Base-by-base conservation (phyloP, 2,797 vertebrate genomes). In the Molossus molossus region DNA sequence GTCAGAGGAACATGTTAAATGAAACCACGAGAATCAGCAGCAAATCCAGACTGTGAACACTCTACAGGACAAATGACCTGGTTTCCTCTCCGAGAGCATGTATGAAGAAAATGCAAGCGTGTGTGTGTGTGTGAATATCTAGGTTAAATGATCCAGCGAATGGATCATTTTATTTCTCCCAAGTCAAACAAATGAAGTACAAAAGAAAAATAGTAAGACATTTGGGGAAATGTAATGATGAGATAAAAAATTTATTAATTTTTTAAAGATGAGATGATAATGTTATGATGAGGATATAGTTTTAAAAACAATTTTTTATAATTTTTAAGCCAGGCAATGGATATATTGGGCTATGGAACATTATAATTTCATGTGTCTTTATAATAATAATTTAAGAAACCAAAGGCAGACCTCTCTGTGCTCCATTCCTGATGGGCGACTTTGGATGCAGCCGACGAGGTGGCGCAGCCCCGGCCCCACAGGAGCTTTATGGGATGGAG, bases 51-150 rank as follows among this genome's bases (percentile, higher is more conserved):
- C 15, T 27, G 0, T 11, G 48, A 20, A 55, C n/a, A 11, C 37
- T n/a, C 45, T 27, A 9, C 7, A 45, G 76, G 69, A 40, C 48
- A 65, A 40, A 25, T 13, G 37, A 21, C 20, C 23, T 20, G 5
- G 6, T 37, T 65, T 58, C 33, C 62, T 70, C 37, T 48, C 48
- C 57, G 50, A 70, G 0, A 60, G 4, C 45, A 70, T 2, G 21
- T 58, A 18, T 18, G 57, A 58, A 76, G 69, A 14, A 40, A 60
- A 67, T 11, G n/a, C 40, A 72, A 12, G 72, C 20, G 14, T 45
- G 11, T 0, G 17, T 6, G 6, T 33, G 12, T 0, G 17, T 57
- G 25, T 5, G 65, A 20, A 23, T n/a, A 20, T 12, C 7, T 23
- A 10, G 12, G 14, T 62, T 27, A 21, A 45, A 45, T 45, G 40